Evolutionary conservation across 2,797 vertebrate species (phyloP), one percentile per base, ranked within the genome.

Genomic region (Protonibea diacanthus): DNA sequence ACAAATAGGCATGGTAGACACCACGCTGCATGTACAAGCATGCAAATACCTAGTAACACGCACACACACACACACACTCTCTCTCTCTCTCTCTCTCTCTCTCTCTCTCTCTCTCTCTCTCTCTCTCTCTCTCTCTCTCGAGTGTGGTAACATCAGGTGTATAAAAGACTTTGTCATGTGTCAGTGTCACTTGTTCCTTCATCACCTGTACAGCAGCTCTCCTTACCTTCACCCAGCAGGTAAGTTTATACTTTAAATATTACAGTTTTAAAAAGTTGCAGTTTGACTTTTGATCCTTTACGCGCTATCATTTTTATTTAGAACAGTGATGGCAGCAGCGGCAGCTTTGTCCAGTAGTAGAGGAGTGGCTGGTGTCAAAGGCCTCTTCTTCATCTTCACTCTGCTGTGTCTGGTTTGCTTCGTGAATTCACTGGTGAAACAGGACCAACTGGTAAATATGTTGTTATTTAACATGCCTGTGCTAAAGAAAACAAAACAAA

Each of bases 371-470:
- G 70, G 57, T 57, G 9, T 23, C 49, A 78, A 49, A 71, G 48
- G 59, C 45, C 45, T 62, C 6, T 61, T 23, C 51, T 42, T 67
- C 71, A 38, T 84, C 23, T 23, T 79, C 59, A 59, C 55, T 66
- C 68, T 86, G 56, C 68, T 86, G 47, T 18, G 75, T 60, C 51
- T 84, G 72, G 0, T 73, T 49, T 65, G 21, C 33, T 1, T 73
- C 2, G 1, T 51, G 61, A 70, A 25, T 55, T 73, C 68, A n/a
- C 9, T 11, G 49, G 1, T 4, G 0, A 2, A 20, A 10, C 2
- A 42, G 4, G 2, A 40, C 1, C 0, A 20, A 5, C n/a, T 66
- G 84, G 84, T 86, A 38, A 58, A 60, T 15, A 6, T 9, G 25
- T 33, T 20, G 2, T 10, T 62, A 13, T 15, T 42, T 21, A 13